Evolutionary conservation across 30 jellyfish, hydroid and myxozoan genomes (phyloP), one percentile per base, ranked within the genome.

Genomic region (Aurelia sp.): DNA sequence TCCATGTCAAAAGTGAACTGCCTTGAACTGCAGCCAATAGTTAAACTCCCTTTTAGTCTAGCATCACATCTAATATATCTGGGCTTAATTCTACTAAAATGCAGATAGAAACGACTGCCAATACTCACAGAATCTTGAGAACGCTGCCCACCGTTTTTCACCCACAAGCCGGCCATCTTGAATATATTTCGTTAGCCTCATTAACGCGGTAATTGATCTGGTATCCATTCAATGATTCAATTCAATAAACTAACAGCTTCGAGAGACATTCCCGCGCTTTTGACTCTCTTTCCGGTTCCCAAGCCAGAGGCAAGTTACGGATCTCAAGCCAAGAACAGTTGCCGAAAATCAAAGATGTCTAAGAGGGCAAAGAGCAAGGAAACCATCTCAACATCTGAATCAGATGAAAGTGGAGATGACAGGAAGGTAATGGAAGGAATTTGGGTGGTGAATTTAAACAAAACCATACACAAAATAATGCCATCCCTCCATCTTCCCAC

Each of bases 331-430:
- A 12, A 44, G 15, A 44, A 44, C 7, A 44, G 15, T 44, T 44
- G 15, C 55, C 55, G 15, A 9, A 44, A 44, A 44, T 5, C 55
- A 10, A 70, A 6, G 58, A 88, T 88, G 97, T 81, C 97, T 17
- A 89, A 89, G 61, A 74, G 97, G 63, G 90, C 84, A 55, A 83
- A 73, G 31, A 89, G 97, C 74, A 89, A 89, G 74, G 97, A 89
- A 66, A 44, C 82, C 27, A 64, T 89, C 40, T 82, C 91, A 7
- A 44, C 72, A 11, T 82, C 91, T 13, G 89, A 66, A 23, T 88
- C 97, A 20, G 97, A 78, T 19, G 66, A 77, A 17, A 65, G 82
- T 55, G 73, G 74, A 23, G 75, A 41, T 51, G 90, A 65, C 15
- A 68, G 51, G 53, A 80, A 80, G 90, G 90, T 66, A 77, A 15